phyloP scores from a whole-genome alignment of 2,888 invertebrate genomes.

The Anaspis maculata region DNA sequence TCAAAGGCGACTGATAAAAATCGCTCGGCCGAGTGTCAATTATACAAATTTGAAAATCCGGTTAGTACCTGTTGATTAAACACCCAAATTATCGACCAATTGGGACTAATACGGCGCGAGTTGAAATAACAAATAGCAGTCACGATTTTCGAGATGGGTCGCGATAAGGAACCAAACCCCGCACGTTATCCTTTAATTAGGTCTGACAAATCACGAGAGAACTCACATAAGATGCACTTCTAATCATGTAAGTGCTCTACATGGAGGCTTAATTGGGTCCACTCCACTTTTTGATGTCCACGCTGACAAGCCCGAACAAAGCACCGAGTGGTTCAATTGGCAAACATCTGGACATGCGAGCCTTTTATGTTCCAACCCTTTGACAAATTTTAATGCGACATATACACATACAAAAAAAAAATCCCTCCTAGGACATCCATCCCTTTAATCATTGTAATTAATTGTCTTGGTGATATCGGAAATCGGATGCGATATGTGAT shows the following conservation, averaged over 20 bases:
- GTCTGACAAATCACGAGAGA: too few relatives aligned
- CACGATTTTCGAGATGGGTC: too few relatives aligned
- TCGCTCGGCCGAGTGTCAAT: conserved; percentile 14
- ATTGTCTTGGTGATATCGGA: neutral
- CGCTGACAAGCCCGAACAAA: conserved; percentile 20
- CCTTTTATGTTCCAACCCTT: conserved; percentile 18
- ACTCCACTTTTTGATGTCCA: conserved; percentile 26
- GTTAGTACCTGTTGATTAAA: too few relatives aligned
- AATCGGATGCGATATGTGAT: too few relatives aligned
- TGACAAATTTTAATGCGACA: conserved; percentile 20
- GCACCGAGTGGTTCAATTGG: conserved; percentile 21
- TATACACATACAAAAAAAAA: conserved; percentile 3
- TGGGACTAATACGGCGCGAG: too few relatives aligned
- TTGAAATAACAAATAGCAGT: too few relatives aligned
- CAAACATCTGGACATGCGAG: conserved; percentile 26
- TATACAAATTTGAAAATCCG: too few relatives aligned
- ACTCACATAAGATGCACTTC: too few relatives aligned
- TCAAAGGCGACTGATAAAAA: neutral
- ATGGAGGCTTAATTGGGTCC: conserved; percentile 21
- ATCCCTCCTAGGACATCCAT: neutral
- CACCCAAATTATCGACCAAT: too few relatives aligned
- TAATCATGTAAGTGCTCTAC: conserved; percentile 26
- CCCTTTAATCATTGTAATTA: neutral
- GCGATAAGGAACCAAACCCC: too few relatives aligned
- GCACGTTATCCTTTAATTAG: too few relatives aligned